Evolutionary conservation across 2,888 invertebrate genomes (phyloP).

Genomic region (Argyresthia goedartella): DNA sequence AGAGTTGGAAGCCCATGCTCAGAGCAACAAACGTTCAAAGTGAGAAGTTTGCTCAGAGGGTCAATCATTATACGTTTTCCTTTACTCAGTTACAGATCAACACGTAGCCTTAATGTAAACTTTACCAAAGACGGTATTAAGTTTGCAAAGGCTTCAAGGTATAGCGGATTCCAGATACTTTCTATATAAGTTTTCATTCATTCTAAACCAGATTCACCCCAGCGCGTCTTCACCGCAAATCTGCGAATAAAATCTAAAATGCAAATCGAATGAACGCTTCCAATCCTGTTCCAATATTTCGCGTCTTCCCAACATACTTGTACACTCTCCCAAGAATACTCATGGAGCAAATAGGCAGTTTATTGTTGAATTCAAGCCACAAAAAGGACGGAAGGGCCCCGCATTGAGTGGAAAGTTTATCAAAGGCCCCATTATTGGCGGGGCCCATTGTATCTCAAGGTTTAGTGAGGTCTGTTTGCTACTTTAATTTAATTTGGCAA

Average conservation of each 20-base stretch:
- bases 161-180: too few relatives aligned
- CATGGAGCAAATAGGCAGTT: conserved; percentile 21
- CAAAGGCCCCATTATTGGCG: conserved; percentile 20
- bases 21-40: too few relatives aligned
- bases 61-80: too few relatives aligned
- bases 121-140: too few relatives aligned
- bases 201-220: too few relatives aligned
- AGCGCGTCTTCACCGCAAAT: too few relatives aligned
- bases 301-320: neutral
- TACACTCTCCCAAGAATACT: conserved; percentile 1
- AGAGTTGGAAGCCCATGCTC: too few relatives aligned
- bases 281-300: neutral
- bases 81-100: too few relatives aligned
- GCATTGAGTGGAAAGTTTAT: conserved; percentile 21
- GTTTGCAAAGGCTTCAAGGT: too few relatives aligned
- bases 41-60: too few relatives aligned
- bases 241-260: neutral
- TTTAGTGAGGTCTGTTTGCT: neutral
- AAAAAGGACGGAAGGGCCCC: conserved; percentile 20
- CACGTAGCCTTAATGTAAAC: too few relatives aligned
- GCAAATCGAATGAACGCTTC: neutral
- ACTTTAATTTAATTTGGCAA: neutral
- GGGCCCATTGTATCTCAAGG: conserved; percentile 9
- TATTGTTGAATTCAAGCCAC: conserved; percentile 22
- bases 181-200: too few relatives aligned